These are phyloP conservation scores for Paelopatides confundens DNA, from an alignment of 53 echinoderm and acorn worm genomes.

Conservation along the genomic window DNA sequence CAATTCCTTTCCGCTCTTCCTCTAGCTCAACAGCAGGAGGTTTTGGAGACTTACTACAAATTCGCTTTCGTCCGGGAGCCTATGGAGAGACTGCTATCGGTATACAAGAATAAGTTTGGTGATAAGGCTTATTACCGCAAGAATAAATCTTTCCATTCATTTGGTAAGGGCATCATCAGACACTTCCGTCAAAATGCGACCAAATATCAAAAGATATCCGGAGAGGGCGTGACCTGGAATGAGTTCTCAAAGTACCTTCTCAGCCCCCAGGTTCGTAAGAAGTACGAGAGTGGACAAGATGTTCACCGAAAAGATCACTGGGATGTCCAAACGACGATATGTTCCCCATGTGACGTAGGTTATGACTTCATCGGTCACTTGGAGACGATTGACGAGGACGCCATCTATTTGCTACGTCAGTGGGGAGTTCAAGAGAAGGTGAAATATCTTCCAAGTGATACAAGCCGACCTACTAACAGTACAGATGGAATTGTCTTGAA, in stretches of 20 bases:
- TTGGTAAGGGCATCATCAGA: slow-evolving; percentile 72
- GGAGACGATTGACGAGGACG: slow-evolving; percentile 81
- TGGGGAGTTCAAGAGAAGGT: slow-evolving; percentile 64
- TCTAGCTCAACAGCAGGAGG: slow-evolving; percentile 42
- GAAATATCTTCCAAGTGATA: slow-evolving; percentile 62
- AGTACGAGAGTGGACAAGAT: slow-evolving; percentile 68
- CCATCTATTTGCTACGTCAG: slow-evolving; percentile 67
- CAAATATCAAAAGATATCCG: slow-evolving; percentile 39
- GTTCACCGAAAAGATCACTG: slow-evolving; percentile 80
- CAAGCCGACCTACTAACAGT: slow-evolving; percentile 81
- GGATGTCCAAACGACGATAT: slow-evolving; percentile 77
- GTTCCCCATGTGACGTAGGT: slow-evolving; percentile 77
- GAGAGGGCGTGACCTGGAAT: slow-evolving; percentile 83
- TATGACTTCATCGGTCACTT: slow-evolving; percentile 84
- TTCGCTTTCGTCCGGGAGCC: slow-evolving; percentile 80
- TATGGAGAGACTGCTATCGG: slow-evolving; percentile 68
- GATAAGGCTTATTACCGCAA: slow-evolving; percentile 57
- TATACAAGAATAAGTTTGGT: slow-evolving; percentile 76
- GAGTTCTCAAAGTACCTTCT: slow-evolving; percentile 84
- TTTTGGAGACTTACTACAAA: slow-evolving; percentile 65
- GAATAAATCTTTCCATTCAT: slow-evolving; percentile 68
- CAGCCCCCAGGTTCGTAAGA: slow-evolving; percentile 62
- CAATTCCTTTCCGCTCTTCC: slow-evolving; percentile 61
- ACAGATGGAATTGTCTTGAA: slow-evolving; percentile 48
- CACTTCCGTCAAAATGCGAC: slow-evolving; percentile 66